phyloP scores from a whole-genome alignment of 2,888 invertebrate genomes.

The Pandemis heparana region DNA sequence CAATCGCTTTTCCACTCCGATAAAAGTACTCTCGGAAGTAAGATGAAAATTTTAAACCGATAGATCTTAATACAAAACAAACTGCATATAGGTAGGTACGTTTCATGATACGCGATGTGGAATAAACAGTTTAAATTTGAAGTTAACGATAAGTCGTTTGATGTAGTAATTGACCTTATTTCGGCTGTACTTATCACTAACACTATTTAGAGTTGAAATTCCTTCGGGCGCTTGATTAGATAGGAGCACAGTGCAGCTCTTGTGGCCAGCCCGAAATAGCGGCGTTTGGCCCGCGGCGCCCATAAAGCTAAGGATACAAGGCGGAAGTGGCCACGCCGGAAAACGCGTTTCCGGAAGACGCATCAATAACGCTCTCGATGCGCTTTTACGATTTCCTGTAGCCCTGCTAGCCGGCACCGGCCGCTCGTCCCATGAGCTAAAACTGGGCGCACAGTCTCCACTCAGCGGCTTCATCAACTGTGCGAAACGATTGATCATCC shows the following conservation, averaged over 20 bases:
- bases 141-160: conserved; percentile 15
- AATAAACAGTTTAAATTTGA: conserved; percentile 4
- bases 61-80: neutral
- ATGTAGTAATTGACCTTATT: conserved; percentile 36
- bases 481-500: conserved; percentile 11
- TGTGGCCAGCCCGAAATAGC: conserved; percentile 61
- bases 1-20: neutral
- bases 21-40: no score
- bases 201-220: conserved; percentile 23
- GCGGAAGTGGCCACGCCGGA: conserved; percentile 74
- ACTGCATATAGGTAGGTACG: neutral
- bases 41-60: no score
- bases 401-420: conserved; percentile 51
- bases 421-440: conserved; percentile 51
- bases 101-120: neutral
- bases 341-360: conserved; percentile 79
- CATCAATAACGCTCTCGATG: conserved; percentile 73
- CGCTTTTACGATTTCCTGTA: conserved; percentile 83
- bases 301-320: conserved; percentile 70
- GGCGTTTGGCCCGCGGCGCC: conserved; percentile 63
- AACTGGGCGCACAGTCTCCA: conserved; percentile 59
- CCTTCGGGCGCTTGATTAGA: conserved; percentile 32
- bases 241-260: conserved; percentile 31
- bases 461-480: conserved; percentile 32
- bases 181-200: conserved; percentile 7